A percentile compares a stretch with the other conserved stretches of the same genome.
Evolutionary conservation across 2,888 invertebrate genomes (phyloP).

Genomic region (Eledona agricola): DNA sequence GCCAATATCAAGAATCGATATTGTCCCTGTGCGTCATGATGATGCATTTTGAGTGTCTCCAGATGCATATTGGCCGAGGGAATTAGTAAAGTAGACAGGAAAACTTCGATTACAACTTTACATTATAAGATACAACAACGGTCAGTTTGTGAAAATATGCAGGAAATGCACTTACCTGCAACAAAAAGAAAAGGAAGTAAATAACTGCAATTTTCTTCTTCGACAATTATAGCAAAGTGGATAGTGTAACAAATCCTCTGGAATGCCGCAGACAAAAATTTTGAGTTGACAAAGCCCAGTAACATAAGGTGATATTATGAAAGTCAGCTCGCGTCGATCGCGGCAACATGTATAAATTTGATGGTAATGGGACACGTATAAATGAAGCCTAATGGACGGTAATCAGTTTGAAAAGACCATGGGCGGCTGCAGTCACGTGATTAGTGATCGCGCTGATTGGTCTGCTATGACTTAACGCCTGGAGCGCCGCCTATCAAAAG

Average conservation of each 20-base stretch:
- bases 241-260: constrained; percentile 3
- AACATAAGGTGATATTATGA: neutral
- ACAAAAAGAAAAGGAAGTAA: constrained; percentile 9
- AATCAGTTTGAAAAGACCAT: constrained; percentile 36
- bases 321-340: constrained; percentile 6
- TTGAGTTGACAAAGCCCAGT: neutral
- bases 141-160: constrained; percentile 7
- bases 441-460: constrained; percentile 38
- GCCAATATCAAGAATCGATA: constrained; percentile 57
- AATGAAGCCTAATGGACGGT: constrained; percentile 36
- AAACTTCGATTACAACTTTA: no score
- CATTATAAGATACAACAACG: neutral
- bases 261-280: neutral
- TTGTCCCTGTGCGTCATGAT: constrained; percentile 31
- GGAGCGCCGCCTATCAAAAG: constrained; percentile 39
- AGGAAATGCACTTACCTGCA: constrained; percentile 17
- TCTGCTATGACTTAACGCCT: constrained; percentile 37
- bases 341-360: constrained; percentile 34
- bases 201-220: constrained; percentile 17
- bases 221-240: constrained; percentile 17
- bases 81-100: neutral
- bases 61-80: constrained; percentile 44
- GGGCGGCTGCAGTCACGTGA: constrained; percentile 33
- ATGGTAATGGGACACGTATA: constrained; percentile 40
- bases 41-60: constrained; percentile 36